Percentiles rank a stretch among this genome's conserved stretches.
phyloP scores from a whole-genome alignment of 2,888 invertebrate species.

The Pasiphila rectangulata region DNA sequence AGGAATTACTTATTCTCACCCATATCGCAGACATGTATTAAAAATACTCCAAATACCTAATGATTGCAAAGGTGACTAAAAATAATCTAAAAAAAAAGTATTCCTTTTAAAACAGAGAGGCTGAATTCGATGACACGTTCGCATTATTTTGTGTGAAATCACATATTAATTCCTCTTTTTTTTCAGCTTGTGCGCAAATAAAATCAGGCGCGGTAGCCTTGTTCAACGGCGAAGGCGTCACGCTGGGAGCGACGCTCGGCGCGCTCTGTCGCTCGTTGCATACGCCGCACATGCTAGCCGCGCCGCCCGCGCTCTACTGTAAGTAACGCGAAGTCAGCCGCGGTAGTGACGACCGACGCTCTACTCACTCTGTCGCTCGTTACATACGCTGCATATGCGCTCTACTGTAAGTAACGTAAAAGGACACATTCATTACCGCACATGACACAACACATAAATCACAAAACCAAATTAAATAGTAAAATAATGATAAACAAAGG shows the following conservation, averaged over 20 bases:
- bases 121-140: not conserved
- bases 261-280: conserved; percentile 94
- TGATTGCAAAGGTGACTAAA: too few species aligned
- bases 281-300: conserved; percentile 92
- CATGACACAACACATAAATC: too few species aligned
- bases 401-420: conserved; percentile 40
- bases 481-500: too few species aligned
- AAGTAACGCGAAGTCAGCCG: conserved; percentile 20
- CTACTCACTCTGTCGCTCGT: conserved; percentile 89
- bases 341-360: not conserved
- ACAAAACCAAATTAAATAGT: too few species aligned
- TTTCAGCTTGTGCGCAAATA: conserved; percentile 89
- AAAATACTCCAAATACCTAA: too few species aligned
- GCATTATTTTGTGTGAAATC: not conserved
- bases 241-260: conserved; percentile 90
- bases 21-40: too few species aligned
- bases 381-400: conserved; percentile 89
- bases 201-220: conserved; percentile 92
- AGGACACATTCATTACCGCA: too few species aligned
- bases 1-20: too few species aligned
- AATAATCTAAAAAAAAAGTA: too few species aligned
- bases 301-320: conserved; percentile 49
- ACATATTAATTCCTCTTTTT: conserved; percentile 33
- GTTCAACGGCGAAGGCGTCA: conserved; percentile 92
- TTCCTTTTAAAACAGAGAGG: too few species aligned